Evolutionary conservation across 2,113 vertebrate genomes (phyloP), one percentile per base, ranked within the genome.

Genomic region (Pleuronectes platessa): DNA sequence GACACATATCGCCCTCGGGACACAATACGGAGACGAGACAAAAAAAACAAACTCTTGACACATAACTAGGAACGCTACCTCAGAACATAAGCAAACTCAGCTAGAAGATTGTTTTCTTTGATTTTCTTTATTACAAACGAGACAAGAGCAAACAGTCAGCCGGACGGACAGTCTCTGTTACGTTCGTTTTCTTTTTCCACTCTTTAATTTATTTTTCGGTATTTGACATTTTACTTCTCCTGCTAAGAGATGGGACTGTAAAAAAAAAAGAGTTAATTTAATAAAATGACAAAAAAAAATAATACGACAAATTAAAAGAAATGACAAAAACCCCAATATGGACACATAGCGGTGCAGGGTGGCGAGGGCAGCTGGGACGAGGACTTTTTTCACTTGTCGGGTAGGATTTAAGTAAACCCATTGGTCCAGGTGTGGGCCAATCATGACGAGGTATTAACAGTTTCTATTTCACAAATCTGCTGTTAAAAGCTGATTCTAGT

Each of bases 61-160:
- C 93, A 94, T 94, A 93, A 95, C 93, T 93, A 90, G 93, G 88
- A 94, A 94, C 88, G 93, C 93, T 94, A 94, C 94, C 93, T 94
- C 94, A 94, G 89, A 79, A 70, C 65, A 67, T n/a, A 83, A 75
- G 72, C 74, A 86, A 89, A 91, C 87, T 93, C 91, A 90, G 89
- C 91, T 88, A 89, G 90, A 94, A 93, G 92, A 93, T 94, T 92
- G 88, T 92, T 90, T 79, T 78, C 76, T 70, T 72, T 69, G 23
- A 59, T 80, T 66, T 63, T 27, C 66, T 87, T 65, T 67, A n/a
- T 54, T 20, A 4, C 37, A 87, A 87, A 75, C 60, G 21, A 35
- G 62, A 86, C 78, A 7, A 31, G 54, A 89, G 82, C 78, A 23
- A 73, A 64, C 64, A 73, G 73, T 60, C 54, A n/a, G 59, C 49